Base-by-base conservation (phyloP, 2,888 invertebrate species). In the Mesochorus sp. region DNA sequence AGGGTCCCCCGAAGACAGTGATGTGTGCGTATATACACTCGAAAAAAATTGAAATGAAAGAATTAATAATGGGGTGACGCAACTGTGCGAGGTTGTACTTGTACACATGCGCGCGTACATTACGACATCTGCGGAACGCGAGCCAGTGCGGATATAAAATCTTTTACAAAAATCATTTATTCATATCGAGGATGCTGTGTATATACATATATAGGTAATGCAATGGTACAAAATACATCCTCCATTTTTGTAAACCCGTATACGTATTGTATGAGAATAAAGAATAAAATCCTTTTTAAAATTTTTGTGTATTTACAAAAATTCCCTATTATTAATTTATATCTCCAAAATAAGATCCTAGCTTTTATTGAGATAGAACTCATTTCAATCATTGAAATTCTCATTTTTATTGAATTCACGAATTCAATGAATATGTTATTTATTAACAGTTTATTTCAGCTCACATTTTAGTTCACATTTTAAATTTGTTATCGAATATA, bases 61-160 rank as follows among this genome's bases (percentile, higher is more conserved):
- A 17, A 31, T 10, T 4, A 49, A 19, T 53, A 74, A 64, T 57
- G 5, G 62, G 28, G 57, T 44, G 73, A 66, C 28, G 68, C 44
- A 17, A 59, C 39, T 34, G 26, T 31, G 24, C 57, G 34, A n/a
- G n/a, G n/a, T n/a, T n/a, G n/a, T n/a, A n/a, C 6, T 57, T 17
- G 14, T 31, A 12, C 5, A 19, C 53, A 24, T 6, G 67, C 49
- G 62, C 5, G 12, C 53, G 17, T 6, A 62, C 49, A 57, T 70
- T 44, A 51, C 57, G 61, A 76, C 67, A 67, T 62, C 72, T 62
- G 67, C n/a, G n/a, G 72, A 61, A 37, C 31, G 42, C 2, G 37
- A 55, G 53, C n/a, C 47, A 44, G 21, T n/a, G 26, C 26, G 12
- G 39, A 26, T 34, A 71, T 71, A 59, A 59, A 57, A n/a, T 70